Base-by-base conservation (phyloP, 2,888 invertebrate genomes). In the Gymnocheta viridis region DNA sequence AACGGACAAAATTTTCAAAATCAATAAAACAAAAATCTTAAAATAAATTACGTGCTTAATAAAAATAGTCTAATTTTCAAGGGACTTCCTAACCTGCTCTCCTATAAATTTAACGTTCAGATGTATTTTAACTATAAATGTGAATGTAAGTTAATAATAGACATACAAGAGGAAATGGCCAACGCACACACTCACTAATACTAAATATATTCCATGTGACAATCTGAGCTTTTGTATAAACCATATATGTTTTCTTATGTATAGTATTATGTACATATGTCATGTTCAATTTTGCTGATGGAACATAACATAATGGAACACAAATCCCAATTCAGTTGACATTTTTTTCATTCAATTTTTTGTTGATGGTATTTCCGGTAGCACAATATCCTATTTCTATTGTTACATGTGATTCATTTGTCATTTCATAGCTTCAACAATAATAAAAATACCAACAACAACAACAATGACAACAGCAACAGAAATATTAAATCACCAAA, bases 401-500 rank as follows among this genome's bases (percentile, higher is more conserved):
- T 81, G 77, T 81, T 60, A 69, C 67, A 81, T 73, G 66, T 49
- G 62, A 80, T 83, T 83, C 76, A 80, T 80, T 76, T 80, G 79
- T 77, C 83, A 83, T 83, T 80, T 76, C 22, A 72, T 69, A 77
- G 73, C 17, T 78, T 22, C 62, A 76, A 35, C 22, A 54, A 62
- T 17, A 77, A 67, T 14, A 66, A 64, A 66, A 47, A 47, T 17
- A 47, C 17, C 22, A 47, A n/a, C 24, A 67, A 35, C 51, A 64
- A 41, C 38, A 58, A 10, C 76, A 56, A 49, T 77, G 66, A 67
- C 22, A 56, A 17, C 32, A 47, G 24, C 32, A 22, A 41, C 41
- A 56, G 35, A 10, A 76, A 66, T 47, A 49, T 49, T 12, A 14
- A 35, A 12, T 51, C 10, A 41, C 7, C 14, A 17, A 29, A 7